A percentile compares a stretch with the other conserved stretches of the same genome.
Conservation (phyloP, 2,888 invertebrate species). For the Rosalia funebris region DNA sequence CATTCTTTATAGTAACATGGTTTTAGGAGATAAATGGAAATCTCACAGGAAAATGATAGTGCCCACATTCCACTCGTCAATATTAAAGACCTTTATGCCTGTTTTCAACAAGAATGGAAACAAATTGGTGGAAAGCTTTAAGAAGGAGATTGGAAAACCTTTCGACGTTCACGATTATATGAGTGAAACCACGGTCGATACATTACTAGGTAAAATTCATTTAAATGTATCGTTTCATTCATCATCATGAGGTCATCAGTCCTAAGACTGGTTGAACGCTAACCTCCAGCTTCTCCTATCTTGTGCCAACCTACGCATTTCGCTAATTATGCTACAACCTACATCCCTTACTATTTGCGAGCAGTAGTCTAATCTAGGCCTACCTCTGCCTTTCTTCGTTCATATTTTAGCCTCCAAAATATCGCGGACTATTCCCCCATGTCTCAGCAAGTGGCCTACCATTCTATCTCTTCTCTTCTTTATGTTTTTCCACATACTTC, state of each 20-base stretch:
- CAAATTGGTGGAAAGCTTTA: constrained; percentile 61
- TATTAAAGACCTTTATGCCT: constrained; percentile 67
- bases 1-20: no score
- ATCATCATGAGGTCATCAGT: no score
- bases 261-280: no score
- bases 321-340: no score
- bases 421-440: no score
- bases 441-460: no score
- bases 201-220: constrained; percentile 59
- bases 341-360: not conserved
- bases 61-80: constrained; percentile 66
- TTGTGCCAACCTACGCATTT: no score
- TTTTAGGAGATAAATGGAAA: constrained; percentile 65
- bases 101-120: constrained; percentile 65
- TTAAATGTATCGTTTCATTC: not conserved
- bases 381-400: no score
- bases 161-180: constrained; percentile 68
- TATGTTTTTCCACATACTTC: no score
- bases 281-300: not conserved
- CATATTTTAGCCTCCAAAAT: no score
- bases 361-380: no score
- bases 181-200: constrained; percentile 66
- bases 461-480: no score
- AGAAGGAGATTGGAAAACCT: constrained; percentile 60
- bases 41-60: constrained; percentile 67